Evolutionary conservation across 2,113 vertebrate species (phyloP).

Genomic region (Paralichthys olivaceus): DNA sequence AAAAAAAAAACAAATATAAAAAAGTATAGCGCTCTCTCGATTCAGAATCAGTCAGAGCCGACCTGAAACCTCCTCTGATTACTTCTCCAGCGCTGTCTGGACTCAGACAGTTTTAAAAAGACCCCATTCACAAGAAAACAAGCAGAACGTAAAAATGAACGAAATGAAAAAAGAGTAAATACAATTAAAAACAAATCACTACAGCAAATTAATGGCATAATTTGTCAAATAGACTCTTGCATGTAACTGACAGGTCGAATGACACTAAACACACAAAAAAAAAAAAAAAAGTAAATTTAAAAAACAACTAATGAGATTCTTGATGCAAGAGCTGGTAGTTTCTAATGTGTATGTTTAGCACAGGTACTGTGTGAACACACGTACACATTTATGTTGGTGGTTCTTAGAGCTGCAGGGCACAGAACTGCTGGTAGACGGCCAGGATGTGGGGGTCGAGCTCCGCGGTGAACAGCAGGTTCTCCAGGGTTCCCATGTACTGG

Average conservation of each 20-base stretch:
- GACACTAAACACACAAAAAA: constrained; percentile 42
- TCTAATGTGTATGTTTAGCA: constrained; percentile 33
- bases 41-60: constrained; percentile 25
- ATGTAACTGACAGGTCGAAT: constrained; percentile 39
- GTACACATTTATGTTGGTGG: neutral
- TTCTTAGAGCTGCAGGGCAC: constrained; percentile 92
- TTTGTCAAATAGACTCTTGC: neutral
- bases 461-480: constrained; percentile 97
- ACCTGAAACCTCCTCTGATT: constrained; percentile 28
- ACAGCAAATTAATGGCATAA: constrained; percentile 29
- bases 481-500: constrained; percentile 98
- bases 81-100: constrained; percentile 11
- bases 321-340: constrained; percentile 77
- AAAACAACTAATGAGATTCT: constrained; percentile 63
- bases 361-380: neutral
- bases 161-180: neutral
- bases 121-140: constrained; percentile 40
- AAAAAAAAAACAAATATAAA: constrained; percentile 80
- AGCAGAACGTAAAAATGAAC: constrained; percentile 49
- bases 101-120: constrained; percentile 64
- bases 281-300: constrained; percentile 6
- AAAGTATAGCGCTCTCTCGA: constrained; percentile 61
- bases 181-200: constrained; percentile 19
- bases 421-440: constrained; percentile 98
- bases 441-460: constrained; percentile 97